These are phyloP conservation scores for Enhydra lutris DNA, from an alignment of 2,113 vertebrate genomes.

Conservation along the genomic window DNA sequence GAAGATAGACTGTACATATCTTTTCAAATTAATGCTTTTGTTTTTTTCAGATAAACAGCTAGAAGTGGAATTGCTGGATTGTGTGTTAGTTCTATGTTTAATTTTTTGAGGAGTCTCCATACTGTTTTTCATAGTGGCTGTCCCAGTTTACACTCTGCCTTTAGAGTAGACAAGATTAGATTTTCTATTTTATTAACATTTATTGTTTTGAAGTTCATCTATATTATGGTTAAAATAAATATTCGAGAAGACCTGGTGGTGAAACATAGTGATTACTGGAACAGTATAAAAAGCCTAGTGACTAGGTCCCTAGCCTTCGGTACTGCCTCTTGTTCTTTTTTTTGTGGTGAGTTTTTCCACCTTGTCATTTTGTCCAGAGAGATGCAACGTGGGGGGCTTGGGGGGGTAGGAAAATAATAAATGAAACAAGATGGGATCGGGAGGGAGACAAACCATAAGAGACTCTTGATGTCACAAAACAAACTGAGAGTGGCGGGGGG, in stretches of 20 bases:
- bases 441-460: too few species aligned
- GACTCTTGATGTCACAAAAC: too few species aligned
- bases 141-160: background rate
- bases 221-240: conserved; percentile 18
- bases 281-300: background rate
- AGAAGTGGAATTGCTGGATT: background rate
- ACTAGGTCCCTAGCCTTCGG: too few species aligned
- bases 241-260: background rate
- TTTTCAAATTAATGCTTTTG: background rate
- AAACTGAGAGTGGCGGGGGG: too few species aligned
- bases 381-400: too few species aligned
- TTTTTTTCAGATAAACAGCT: background rate
- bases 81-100: background rate
- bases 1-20: background rate
- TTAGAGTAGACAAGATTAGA: background rate
- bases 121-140: background rate
- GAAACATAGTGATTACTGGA: background rate
- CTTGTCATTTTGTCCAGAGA: too few species aligned
- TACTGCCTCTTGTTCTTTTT: too few species aligned
- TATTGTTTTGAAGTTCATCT: background rate
- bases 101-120: background rate
- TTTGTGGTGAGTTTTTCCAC: too few species aligned
- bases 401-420: too few species aligned
- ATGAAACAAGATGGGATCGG: too few species aligned
- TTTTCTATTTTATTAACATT: background rate